Conservation (phyloP, 2,113 vertebrate genomes). For the Megaleporinus macrocephalus region DNA sequence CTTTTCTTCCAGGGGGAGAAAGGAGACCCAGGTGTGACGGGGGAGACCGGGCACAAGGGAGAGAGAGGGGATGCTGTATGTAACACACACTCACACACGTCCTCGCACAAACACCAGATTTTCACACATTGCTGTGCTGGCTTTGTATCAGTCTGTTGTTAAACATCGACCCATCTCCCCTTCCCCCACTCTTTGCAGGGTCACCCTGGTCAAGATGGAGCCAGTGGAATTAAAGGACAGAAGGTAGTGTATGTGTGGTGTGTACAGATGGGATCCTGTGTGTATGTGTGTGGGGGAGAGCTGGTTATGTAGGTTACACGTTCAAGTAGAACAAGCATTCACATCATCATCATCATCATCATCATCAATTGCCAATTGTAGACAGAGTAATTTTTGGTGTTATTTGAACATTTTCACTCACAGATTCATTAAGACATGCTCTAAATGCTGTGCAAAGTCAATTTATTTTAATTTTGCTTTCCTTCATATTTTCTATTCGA, state of each 20-base stretch:
- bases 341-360: too few relatives aligned
- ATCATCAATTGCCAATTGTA: too few relatives aligned
- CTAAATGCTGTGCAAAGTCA: too few relatives aligned
- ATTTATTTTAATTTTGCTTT: too few relatives aligned
- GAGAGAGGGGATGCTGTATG: slow-evolving; percentile 84
- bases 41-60: slow-evolving; percentile 75
- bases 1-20: slow-evolving; percentile 76
- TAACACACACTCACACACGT: slow-evolving; percentile 54
- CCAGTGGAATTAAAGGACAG: slow-evolving; percentile 78
- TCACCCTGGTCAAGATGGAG: slow-evolving; percentile 73
- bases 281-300: neutral
- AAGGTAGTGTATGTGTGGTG: slow-evolving; percentile 71
- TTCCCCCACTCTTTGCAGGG: slow-evolving; percentile 70
- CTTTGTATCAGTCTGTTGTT: slow-evolving; percentile 65
- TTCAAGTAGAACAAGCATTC: too few relatives aligned
- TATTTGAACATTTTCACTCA: too few relatives aligned
- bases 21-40: slow-evolving; percentile 75
- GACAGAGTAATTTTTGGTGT: too few relatives aligned
- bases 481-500: too few relatives aligned
- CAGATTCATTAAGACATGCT: too few relatives aligned
- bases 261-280: neutral
- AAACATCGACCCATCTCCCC: slow-evolving; percentile 40
- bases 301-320: too few relatives aligned
- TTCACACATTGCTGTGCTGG: slow-evolving; percentile 41
- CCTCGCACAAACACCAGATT: slow-evolving; percentile 9